phyloP scores from a whole-genome alignment of 2,888 invertebrate genomes.

The Athalia cordata region DNA sequence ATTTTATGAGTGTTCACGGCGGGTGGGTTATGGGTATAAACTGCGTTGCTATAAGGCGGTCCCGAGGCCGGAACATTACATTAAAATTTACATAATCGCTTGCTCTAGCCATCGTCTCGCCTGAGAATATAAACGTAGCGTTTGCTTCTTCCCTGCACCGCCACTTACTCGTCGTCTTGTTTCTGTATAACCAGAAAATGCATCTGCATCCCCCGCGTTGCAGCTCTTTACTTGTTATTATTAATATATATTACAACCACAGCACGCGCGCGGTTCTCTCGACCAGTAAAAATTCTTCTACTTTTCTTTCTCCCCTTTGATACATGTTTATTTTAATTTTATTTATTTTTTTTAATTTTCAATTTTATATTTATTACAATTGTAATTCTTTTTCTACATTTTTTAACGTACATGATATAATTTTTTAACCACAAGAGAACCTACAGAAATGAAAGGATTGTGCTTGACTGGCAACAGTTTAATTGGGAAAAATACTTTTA shows the following conservation, averaged over 20 bases:
- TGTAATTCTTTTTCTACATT: too few species aligned
- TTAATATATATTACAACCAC: slow-evolving; percentile 10
- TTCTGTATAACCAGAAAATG: slow-evolving; percentile 24
- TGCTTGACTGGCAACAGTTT: slow-evolving; percentile 10
- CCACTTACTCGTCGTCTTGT: slow-evolving; percentile 39
- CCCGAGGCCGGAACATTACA: slow-evolving; percentile 59
- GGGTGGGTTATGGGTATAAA: slow-evolving; percentile 54
- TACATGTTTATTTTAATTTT: too few species aligned
- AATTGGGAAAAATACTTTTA: slow-evolving; percentile 16
- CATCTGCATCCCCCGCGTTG: slow-evolving; percentile 7
- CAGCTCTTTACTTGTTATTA: slow-evolving; percentile 7
- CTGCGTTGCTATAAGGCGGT: slow-evolving; percentile 59
- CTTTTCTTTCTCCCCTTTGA: too few species aligned
- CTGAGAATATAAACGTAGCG: slow-evolving; percentile 45
- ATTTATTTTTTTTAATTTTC: too few species aligned
- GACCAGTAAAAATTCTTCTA: too few species aligned
- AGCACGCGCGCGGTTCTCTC: too few species aligned
- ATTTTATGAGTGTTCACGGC: slow-evolving; percentile 62
- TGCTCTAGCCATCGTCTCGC: slow-evolving; percentile 55
- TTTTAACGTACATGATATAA: too few species aligned
- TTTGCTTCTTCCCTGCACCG: slow-evolving; percentile 39
- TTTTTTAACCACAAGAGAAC: background rate
- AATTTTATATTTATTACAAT: too few species aligned
- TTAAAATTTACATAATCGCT: slow-evolving; percentile 68
- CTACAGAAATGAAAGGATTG: background rate